Evolutionary conservation across 1,140 invertebrate species (phyloP).

Genomic region (Papilio dardanus): DNA sequence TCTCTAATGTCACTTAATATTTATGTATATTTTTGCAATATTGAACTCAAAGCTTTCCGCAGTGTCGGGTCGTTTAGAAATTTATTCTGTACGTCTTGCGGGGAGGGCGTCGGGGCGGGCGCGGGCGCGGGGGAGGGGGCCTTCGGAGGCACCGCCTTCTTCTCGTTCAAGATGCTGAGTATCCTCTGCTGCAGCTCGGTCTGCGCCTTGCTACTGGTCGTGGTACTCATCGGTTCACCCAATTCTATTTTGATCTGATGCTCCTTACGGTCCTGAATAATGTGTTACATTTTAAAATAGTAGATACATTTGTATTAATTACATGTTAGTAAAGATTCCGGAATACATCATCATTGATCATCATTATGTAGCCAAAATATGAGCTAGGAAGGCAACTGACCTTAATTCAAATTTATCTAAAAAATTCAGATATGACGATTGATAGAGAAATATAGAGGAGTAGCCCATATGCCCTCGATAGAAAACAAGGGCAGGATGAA

Average conservation of each 20-base stretch:
- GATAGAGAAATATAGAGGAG: too few relatives aligned
- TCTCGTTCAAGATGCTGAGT: conserved; percentile 89
- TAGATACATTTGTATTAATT: too few relatives aligned
- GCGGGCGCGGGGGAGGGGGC: not conserved
- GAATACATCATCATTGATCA: too few relatives aligned
- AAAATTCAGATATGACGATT: too few relatives aligned
- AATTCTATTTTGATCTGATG: conserved; percentile 88
- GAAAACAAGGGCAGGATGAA: too few relatives aligned
- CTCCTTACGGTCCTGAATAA: conserved; percentile 85
- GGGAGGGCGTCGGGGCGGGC: conserved; percentile 36
- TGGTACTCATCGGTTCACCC: conserved; percentile 80
- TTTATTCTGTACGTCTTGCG: conserved; percentile 57
- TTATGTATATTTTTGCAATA: conserved; percentile 83
- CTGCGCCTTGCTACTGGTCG: conserved; percentile 82
- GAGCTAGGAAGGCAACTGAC: too few relatives aligned
- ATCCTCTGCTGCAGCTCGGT: conserved; percentile 93
- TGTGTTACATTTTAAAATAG: not conserved
- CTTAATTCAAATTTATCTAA: too few relatives aligned
- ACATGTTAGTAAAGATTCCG: too few relatives aligned
- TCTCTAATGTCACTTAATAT: not conserved
- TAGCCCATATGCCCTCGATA: too few relatives aligned
- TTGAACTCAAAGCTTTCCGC: conserved; percentile 89
- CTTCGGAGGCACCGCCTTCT: conserved; percentile 73
- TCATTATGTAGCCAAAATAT: too few relatives aligned
- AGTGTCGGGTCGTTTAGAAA: conserved; percentile 88